Conservation (phyloP, 2,888 invertebrate species). For the Trisateles emortualis region DNA sequence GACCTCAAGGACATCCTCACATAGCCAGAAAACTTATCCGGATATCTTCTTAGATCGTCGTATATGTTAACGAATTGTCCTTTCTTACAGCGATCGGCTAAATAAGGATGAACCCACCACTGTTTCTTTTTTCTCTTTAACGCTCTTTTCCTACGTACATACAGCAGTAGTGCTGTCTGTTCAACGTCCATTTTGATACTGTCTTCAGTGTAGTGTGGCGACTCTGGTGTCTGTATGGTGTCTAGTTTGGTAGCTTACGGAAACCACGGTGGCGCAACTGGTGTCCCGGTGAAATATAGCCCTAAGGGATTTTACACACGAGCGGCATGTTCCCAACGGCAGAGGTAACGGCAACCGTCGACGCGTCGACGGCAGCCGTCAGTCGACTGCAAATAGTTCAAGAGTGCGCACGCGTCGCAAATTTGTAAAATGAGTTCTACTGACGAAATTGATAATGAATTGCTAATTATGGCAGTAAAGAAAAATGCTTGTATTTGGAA, state of each 20-base stretch:
- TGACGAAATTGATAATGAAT: too few relatives aligned
- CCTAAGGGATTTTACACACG: too few relatives aligned
- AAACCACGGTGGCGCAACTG: too few relatives aligned
- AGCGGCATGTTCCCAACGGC: too few relatives aligned
- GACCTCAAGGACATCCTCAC: conserved; percentile 35
- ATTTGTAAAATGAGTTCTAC: not conserved
- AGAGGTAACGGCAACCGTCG: conserved; percentile 1
- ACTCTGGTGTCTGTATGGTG: too few relatives aligned
- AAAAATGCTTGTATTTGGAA: too few relatives aligned
- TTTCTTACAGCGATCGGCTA: conserved; percentile 25
- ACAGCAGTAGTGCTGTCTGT: conserved; percentile 27
- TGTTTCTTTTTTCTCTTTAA: conserved; percentile 24
- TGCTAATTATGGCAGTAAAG: too few relatives aligned
- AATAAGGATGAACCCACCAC: conserved; percentile 22
- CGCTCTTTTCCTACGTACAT: conserved; percentile 25
- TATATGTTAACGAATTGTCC: conserved; percentile 27
- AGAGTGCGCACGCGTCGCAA: not conserved
- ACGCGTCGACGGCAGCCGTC: not conserved
- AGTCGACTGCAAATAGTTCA: conserved; percentile 4
- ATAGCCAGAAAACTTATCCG: conserved; percentile 33
- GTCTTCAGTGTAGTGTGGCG: too few relatives aligned
- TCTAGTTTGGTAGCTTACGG: too few relatives aligned
- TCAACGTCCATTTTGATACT: conserved; percentile 21
- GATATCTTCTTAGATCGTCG: conserved; percentile 38
- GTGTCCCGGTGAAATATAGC: too few relatives aligned